A percentile compares a stretch with the other conserved stretches of the same genome.
Evolutionary conservation across 35 echinoderm and acorn worm genomes (phyloP).

Genomic region (Acanthaster planci): DNA sequence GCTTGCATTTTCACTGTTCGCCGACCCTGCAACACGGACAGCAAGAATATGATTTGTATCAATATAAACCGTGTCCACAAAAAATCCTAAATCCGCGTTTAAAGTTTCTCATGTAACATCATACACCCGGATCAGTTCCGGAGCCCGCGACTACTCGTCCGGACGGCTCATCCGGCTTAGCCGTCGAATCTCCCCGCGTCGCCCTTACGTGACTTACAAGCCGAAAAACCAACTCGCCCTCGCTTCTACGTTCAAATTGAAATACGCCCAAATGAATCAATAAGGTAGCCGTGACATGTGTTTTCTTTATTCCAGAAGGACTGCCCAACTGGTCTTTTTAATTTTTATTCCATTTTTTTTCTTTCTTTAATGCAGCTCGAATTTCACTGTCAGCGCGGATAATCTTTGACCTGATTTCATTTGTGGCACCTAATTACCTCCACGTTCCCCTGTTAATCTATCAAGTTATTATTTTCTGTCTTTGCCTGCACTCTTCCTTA

Average conservation of each 20-base stretch:
- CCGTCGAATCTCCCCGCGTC: neutral
- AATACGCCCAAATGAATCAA: neutral
- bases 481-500: too few relatives aligned
- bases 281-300: too few relatives aligned
- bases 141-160: neutral
- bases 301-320: too few relatives aligned
- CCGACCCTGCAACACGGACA: neutral
- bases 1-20: too few relatives aligned
- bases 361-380: too few relatives aligned
- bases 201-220: slow-evolving; percentile 6
- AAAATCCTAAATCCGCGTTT: slow-evolving; percentile 3
- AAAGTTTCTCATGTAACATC: slow-evolving; percentile 12
- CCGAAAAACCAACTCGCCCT: neutral
- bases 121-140: neutral
- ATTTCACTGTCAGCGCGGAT: too few relatives aligned
- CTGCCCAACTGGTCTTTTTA: too few relatives aligned
- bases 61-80: slow-evolving; percentile 11
- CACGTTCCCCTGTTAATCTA: too few relatives aligned
- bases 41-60: slow-evolving; percentile 8
- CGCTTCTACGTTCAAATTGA: neutral
- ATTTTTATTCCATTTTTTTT: too few relatives aligned
- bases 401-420: too few relatives aligned
- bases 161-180: slow-evolving; percentile 7
- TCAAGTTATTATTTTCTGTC: too few relatives aligned
- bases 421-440: too few relatives aligned